Evolutionary conservation across 2,797 vertebrate genomes (phyloP), one percentile per base, ranked within the genome.

Genomic region (Poliocrania exsul): DNA sequence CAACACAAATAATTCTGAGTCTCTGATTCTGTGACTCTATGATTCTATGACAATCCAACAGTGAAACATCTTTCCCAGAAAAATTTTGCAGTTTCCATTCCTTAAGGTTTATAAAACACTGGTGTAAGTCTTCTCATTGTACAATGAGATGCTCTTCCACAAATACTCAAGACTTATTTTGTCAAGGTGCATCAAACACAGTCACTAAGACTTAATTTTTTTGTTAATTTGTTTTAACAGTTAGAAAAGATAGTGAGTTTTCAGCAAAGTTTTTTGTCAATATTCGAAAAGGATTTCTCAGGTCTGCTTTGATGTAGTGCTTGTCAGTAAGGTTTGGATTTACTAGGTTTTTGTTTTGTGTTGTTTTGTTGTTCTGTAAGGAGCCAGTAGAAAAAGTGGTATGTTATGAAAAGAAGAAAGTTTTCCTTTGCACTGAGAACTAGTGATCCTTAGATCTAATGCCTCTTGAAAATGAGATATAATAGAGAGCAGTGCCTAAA

Each of bases 341-440:
- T 65, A 9, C 3, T 0, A 3, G 35, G 2, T 4, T 10, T 26
- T 16, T 26, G 5, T 10, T 49, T 15, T 37, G n/a, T 46, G 40
- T 42, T 42, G 40, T 42, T 42, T 42, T 37, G 65, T 53, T 51
- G 31, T 65, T 64, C 46, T 15, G 3, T 28, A 40, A 73, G 14
- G 10, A 61, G 16, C 2, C 57, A 86, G 8, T 21, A 84, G 8
- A 50, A 70, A 65, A 81, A 50, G 5, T 19, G 19, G 1, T 56
- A 19, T 3, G 5, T 38, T 70, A 19, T 9, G 3, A 56, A 82
- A 81, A 64, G 29, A 62, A 9, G 38, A 49, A 53, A 4, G 9
- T 40, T 87, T 73, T 64, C 9, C 3, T 64, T 72, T 75, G 13
- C 20, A 13, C 38, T 73, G 26, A n/a, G 8, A 21, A 47, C 38